Conservation (phyloP, 2,113 vertebrate genomes). For the Campylomormyrus tamandua region DNA sequence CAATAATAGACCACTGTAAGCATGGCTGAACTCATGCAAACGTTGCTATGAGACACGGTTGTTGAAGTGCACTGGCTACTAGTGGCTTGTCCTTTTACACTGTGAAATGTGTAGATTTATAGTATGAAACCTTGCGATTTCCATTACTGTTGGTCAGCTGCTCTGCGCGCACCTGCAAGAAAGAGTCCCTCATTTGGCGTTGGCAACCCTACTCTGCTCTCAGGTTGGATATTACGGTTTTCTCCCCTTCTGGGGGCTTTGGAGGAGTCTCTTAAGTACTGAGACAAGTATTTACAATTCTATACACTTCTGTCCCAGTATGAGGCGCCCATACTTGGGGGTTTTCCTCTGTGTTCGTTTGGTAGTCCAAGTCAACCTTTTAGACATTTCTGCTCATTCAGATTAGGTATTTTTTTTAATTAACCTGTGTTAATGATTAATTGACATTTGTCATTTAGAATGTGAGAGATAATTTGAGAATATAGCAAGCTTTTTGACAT, state of each 20-base stretch:
- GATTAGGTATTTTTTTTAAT: neutral
- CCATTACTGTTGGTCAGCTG: no score
- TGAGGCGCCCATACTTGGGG: neutral
- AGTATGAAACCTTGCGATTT: no score
- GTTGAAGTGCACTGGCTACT: no score
- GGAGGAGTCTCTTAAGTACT: neutral
- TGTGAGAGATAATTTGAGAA: neutral
- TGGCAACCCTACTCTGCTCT: neutral
- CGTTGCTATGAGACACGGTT: no score
- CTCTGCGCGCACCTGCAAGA: no score
- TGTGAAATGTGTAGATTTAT: no score
- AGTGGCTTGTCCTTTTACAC: no score
- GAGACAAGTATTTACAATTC: neutral
- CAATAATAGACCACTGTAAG: no score
- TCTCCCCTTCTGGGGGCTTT: neutral
- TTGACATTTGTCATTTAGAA: neutral
- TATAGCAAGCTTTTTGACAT: neutral
- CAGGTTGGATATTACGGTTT: neutral
- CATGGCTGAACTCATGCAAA: no score
- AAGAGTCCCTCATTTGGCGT: no score
- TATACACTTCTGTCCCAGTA: neutral
- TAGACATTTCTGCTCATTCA: neutral
- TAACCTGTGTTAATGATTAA: neutral
- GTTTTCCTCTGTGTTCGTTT: neutral
- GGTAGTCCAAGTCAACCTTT: neutral